Percentiles rank a stretch among this genome's conserved stretches.
phyloP scores from a whole-genome alignment of 2,113 vertebrate species.

The Alligator mississippiensis region DNA sequence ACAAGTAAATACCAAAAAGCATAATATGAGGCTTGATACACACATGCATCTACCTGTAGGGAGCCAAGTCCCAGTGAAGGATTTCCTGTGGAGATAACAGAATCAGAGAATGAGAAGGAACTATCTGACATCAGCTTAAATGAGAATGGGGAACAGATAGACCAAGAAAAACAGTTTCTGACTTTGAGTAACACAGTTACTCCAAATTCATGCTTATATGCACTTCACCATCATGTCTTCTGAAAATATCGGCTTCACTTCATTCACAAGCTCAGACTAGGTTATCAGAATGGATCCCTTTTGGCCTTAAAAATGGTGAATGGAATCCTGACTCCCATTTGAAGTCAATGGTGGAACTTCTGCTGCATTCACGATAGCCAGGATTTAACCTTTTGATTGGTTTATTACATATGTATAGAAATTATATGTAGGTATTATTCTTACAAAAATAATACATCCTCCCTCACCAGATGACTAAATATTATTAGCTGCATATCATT shows the following conservation, averaged over 20 bases:
- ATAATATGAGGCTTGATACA: neutral
- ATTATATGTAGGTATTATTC: neutral
- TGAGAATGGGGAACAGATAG: neutral
- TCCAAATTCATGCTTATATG: neutral
- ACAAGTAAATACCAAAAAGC: neutral
- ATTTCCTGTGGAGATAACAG: neutral
- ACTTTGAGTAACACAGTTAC: conserved; percentile 5
- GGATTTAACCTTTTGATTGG: neutral
- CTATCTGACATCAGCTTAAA: neutral
- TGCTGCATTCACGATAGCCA: neutral
- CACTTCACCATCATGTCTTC: neutral
- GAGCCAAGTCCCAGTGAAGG: neutral
- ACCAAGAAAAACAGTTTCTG: neutral
- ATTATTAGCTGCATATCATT: neutral
- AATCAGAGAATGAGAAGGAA: neutral
- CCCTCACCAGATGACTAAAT: neutral
- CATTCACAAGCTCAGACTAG: neutral
- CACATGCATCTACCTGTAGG: neutral
- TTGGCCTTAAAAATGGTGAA: neutral
- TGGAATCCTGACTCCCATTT: neutral
- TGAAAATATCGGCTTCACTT: neutral
- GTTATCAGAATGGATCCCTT: neutral
- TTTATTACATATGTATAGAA: neutral
- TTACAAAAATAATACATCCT: neutral
- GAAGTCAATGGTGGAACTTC: neutral